These are phyloP conservation scores for Hydropsyche tenuis DNA, from an alignment of 1,140 invertebrate genomes.

Conservation along the genomic window DNA sequence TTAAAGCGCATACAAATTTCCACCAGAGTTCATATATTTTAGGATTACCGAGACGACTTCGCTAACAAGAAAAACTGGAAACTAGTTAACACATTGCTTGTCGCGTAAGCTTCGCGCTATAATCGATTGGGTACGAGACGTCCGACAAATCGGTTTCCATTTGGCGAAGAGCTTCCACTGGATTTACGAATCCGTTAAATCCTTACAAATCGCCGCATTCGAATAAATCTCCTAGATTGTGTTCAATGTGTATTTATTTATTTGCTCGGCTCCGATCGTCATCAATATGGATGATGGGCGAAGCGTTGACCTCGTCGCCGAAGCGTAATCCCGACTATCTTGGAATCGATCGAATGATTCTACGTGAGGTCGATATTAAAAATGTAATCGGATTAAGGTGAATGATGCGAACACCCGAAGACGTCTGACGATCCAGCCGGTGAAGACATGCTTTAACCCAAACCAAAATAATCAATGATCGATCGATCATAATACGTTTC, in stretches of 20 bases:
- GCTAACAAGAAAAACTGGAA: slow-evolving; percentile 20
- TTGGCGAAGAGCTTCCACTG: neutral
- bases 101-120: neutral
- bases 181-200: slow-evolving; percentile 23
- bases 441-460: no score
- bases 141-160: slow-evolving; percentile 3
- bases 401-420: slow-evolving; percentile 1
- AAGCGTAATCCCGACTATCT: neutral
- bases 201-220: slow-evolving; percentile 2
- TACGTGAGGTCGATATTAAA: slow-evolving; percentile 8
- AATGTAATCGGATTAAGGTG: slow-evolving; percentile 22
- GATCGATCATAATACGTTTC: no score
- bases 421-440: no score
- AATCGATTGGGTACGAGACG: slow-evolving; percentile 13
- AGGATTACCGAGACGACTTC: slow-evolving; percentile 1
- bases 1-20: neutral
- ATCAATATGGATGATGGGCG: neutral
- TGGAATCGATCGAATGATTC: neutral
- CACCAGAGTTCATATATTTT: neutral
- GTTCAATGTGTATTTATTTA: no score
- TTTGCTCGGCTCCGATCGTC: neutral
- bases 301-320: slow-evolving; percentile 11
- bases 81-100: slow-evolving; percentile 15
- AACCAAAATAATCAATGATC: no score
- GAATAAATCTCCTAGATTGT: no score